phyloP scores from a whole-genome alignment of 2,888 invertebrate species.

The Epinotia demarniana region DNA sequence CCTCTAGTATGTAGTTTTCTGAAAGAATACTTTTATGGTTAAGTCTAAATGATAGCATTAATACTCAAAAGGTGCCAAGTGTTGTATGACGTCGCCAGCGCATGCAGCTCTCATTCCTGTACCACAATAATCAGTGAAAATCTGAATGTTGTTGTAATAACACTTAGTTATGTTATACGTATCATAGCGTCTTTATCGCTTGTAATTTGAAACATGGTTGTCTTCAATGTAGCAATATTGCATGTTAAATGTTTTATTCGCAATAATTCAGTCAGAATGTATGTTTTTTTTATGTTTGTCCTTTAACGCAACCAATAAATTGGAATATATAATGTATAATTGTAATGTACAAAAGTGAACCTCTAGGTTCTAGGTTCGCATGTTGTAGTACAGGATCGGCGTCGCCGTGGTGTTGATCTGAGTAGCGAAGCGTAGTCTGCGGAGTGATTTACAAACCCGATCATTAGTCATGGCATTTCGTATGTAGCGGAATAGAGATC shows the following conservation, averaged over 20 bases:
- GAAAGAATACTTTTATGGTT: constrained; percentile 63
- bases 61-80: constrained; percentile 80
- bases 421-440: background rate
- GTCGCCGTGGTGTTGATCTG: background rate
- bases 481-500: constrained; percentile 32
- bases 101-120: constrained; percentile 76
- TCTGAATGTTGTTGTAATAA: constrained; percentile 58
- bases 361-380: background rate
- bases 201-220: constrained; percentile 47
- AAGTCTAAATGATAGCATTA: constrained; percentile 68
- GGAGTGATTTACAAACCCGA: constrained; percentile 13
- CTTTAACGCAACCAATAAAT: constrained; percentile 12
- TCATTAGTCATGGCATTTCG: constrained; percentile 15
- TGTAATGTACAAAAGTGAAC: background rate
- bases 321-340: background rate
- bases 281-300: constrained; percentile 14
- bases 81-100: constrained; percentile 62
- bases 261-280: constrained; percentile 15
- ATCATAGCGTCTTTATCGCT: constrained; percentile 52
- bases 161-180: constrained; percentile 49
- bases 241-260: constrained; percentile 48
- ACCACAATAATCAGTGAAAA: constrained; percentile 70
- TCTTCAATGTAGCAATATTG: constrained; percentile 62
- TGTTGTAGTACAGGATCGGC: background rate
- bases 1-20: constrained; percentile 68